Percentiles rank a stretch among this genome's conserved stretches.
Evolutionary conservation across 2,888 invertebrate genomes (phyloP).

Genomic region (Lepeophtheirus nordmannii): DNA sequence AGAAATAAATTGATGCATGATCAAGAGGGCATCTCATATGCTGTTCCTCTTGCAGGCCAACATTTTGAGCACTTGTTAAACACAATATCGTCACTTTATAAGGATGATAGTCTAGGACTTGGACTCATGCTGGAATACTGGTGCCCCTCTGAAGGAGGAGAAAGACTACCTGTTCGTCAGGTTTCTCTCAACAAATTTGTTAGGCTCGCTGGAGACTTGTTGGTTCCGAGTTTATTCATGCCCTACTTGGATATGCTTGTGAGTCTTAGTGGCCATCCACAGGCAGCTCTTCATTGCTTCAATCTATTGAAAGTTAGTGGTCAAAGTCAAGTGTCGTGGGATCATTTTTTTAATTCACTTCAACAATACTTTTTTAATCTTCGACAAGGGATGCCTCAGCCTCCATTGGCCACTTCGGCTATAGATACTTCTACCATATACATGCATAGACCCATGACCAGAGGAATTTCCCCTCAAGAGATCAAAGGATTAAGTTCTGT

Average conservation of each 20-base stretch:
- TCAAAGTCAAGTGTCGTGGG: constrained; percentile 50
- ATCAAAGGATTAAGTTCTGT: constrained; percentile 72
- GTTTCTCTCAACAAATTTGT: constrained; percentile 79
- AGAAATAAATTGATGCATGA: constrained; percentile 56
- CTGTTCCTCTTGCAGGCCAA: constrained; percentile 32
- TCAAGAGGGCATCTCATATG: constrained; percentile 29
- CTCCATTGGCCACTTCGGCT: constrained; percentile 47
- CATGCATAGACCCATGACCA: constrained; percentile 30
- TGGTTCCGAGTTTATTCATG: constrained; percentile 65
- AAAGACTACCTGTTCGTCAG: constrained; percentile 34
- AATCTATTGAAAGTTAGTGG: constrained; percentile 52
- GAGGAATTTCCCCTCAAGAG: constrained; percentile 59
- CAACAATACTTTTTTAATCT: constrained; percentile 40
- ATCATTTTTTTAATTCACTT: constrained; percentile 67
- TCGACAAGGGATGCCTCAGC: constrained; percentile 40
- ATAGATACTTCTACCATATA: constrained; percentile 36
- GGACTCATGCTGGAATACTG: constrained; percentile 66
- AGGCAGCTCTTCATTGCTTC: constrained; percentile 61
- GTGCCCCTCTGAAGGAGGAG: constrained; percentile 33
- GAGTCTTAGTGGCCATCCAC: constrained; percentile 56
- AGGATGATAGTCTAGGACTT: constrained; percentile 50
- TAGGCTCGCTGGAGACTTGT: constrained; percentile 64
- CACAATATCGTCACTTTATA: constrained; percentile 60
- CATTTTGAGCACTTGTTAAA: constrained; percentile 71
- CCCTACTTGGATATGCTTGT: constrained; percentile 73